phyloP scores from a whole-genome alignment of 1,140 invertebrate species.

The Neodiprion virginianus region DNA sequence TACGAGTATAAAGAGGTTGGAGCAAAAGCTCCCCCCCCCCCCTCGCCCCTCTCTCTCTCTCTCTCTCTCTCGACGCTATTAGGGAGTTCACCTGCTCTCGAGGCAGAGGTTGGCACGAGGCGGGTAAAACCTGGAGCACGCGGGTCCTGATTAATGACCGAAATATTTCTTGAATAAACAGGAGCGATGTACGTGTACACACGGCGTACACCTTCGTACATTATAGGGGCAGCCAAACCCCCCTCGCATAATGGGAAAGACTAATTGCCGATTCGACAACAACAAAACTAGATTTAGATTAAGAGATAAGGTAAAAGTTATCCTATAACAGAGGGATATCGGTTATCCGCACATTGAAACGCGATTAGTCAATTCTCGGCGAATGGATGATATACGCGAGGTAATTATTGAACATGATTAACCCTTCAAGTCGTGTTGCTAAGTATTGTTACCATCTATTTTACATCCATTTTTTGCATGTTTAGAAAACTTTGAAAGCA shows the following conservation, averaged over 20 bases:
- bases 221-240: conserved; percentile 23
- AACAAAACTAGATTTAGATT: conserved; percentile 13
- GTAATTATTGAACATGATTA: too few species aligned
- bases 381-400: background rate
- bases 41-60: background rate
- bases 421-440: too few species aligned
- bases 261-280: conserved; percentile 8
- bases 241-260: conserved; percentile 10
- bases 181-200: conserved; percentile 40
- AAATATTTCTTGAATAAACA: conserved; percentile 60
- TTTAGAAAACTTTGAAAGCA: too few species aligned
- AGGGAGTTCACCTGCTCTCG: background rate
- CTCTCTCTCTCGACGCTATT: background rate
- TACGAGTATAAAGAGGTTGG: too few species aligned
- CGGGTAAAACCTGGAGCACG: conserved; percentile 14
- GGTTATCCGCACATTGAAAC: background rate
- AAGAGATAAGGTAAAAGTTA: background rate
- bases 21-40: too few species aligned
- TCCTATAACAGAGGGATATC: background rate
- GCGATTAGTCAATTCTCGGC: background rate
- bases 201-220: conserved; percentile 33
- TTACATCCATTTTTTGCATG: too few species aligned
- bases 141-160: conserved; percentile 55
- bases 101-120: background rate
- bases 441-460: too few species aligned